Evolutionary conservation across 2,113 vertebrate genomes (phyloP), one percentile per base, ranked within the genome.

Genomic region (Hylia prasina): DNA sequence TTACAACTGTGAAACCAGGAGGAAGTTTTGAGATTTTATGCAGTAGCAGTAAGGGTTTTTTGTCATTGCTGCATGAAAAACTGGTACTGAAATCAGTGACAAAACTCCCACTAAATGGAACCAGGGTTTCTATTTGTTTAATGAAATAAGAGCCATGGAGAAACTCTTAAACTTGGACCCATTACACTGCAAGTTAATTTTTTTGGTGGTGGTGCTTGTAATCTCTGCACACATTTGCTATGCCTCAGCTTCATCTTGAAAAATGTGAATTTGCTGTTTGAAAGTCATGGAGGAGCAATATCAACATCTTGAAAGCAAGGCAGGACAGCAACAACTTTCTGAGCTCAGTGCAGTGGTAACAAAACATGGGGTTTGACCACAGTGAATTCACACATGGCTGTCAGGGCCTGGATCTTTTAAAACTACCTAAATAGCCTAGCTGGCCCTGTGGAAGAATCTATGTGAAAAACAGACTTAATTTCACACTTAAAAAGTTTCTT

Each of bases 401-500:
- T 56, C 23, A 42, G 40, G 31, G 17, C 7, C 22, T 37, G 9
- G 60, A 1, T 82, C 23, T 78, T 86, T 56, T 70, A 70, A 88
- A 91, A 25, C 15, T 16, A 5, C 14, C 21, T 30, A 30, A 66
- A 19, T 9, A 75, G 13, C 45, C 27, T 20, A 21, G 13, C 47
- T 82, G 47, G 15, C 10, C 11, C 18, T 33, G 2, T 3, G 22
- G 12, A 63, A 69, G 35, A 35, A 33, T 66, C 30, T 87, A 11
- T 90, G 39, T 93, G 33, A 69, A 66, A 94, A 90, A 83, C 50
- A 48, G 63, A 45, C 20, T 20, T 35, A 21, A 30, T 72, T 96
- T 87, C 24, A 64, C 19, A 39, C 20, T 48, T 48, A 48, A 30
- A 54, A 27, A 90, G 45, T 89, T 84, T 76, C 16, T 42, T 87